Evolutionary conservation across 2,888 invertebrate genomes (phyloP), one percentile per base, ranked within the genome.

Genomic region (Liodrosophila aerea): DNA sequence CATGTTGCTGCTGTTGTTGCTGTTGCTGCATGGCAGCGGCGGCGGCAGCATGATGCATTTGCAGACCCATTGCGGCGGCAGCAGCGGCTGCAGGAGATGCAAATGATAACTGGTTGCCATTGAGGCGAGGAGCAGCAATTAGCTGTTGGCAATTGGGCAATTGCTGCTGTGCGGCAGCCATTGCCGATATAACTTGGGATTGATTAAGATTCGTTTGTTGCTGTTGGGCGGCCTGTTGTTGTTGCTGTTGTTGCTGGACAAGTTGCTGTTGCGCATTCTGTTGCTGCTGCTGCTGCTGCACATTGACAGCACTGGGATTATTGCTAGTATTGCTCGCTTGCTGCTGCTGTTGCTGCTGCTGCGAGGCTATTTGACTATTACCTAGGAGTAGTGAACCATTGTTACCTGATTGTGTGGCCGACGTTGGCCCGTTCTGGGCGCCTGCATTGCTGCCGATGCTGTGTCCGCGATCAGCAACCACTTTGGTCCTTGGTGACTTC

Each of bases 401-500:
- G 87, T 90, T 90, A 90, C 90, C 90, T 90, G 90, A 87, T 87
- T 89, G 89, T 81, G 76, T 86, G 84, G 87, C 72, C 73, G 85
- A 67, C 87, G 90, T 37, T 80, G 89, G 73, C 86, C 89, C 73
- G 40, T 76, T 85, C 41, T 73, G 69, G 84, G 86, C 69, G 84
- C 87, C 65, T 58, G 72, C 39, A 64, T 75, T 50, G 68, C 81
- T 84, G 85, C 64, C 73, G 82, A 62, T 86, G 64, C 52, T 68
- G 45, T 39, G 29, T 30, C 76, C 68, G 27, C 88, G 85, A 64
- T 90, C 90, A 29, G 89, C 87, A 15, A 89, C 88, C 13, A 89
- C 88, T 72, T 90, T 90, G 40, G 89, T 90, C 80, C 95, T 92
- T 18, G 96, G 96, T 33, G 96, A 95, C 89, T 96, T 96, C 84